Evolutionary conservation across 2,888 invertebrate species (phyloP).

Genomic region (Hanleya hanleyi): DNA sequence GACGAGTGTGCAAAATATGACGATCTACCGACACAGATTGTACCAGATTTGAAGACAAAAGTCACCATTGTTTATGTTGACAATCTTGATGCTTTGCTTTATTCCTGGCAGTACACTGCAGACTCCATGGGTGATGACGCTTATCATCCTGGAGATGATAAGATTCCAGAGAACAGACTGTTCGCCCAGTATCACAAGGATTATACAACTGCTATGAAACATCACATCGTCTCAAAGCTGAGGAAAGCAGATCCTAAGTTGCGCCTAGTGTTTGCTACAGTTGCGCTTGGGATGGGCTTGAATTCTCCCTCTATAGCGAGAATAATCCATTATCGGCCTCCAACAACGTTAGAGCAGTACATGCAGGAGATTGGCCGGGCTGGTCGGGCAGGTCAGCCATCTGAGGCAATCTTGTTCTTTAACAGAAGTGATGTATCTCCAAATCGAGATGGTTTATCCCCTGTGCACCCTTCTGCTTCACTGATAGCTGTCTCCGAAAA

Average conservation of each 20-base stretch:
- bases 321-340: not conserved
- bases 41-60: no score
- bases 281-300: constrained; percentile 13
- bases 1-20: no score
- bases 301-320: not conserved
- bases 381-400: constrained; percentile 6
- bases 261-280: constrained; percentile 2
- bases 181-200: constrained; percentile 14
- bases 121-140: no score
- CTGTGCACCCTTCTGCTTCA: no score
- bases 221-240: constrained; percentile 9
- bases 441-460: no score
- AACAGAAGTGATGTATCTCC: not conserved
- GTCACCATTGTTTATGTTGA: no score
- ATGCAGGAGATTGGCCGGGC: constrained; percentile 17
- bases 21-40: no score
- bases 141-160: no score
- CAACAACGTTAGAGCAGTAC: not conserved
- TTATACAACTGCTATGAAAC: no score
- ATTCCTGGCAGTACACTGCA: no score
- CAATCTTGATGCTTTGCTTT: no score
- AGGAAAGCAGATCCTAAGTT: not conserved
- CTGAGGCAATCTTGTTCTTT: constrained; percentile 1
- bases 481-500: no score
- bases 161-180: constrained; percentile 5